Base-by-base conservation (phyloP, 1,140 invertebrate genomes). In the Cecropterus lyciades region DNA sequence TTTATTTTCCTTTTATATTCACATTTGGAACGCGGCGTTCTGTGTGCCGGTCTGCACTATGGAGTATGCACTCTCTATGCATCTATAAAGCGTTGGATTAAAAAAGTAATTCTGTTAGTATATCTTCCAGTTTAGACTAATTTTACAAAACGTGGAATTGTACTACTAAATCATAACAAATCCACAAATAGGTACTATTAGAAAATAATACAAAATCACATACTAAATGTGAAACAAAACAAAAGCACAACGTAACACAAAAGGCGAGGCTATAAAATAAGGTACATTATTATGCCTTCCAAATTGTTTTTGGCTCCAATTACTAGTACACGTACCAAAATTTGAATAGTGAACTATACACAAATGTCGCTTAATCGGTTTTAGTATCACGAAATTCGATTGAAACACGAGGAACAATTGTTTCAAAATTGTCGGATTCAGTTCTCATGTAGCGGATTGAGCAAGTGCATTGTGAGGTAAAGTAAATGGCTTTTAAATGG, bases 401-500 rank as follows among this genome's bases (percentile, higher is more conserved):
- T 62, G 30, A 46, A 27, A 62, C 65, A 65, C 56, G 56, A 17
- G 49, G 65, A 70, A 73, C 67, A 70, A 73, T 73, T 62, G 72
- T 70, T 67, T 49, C 59, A 65, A 73, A 74, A 67, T 74, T 71
- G 65, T 62, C 72, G 55, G 37, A 66, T 49, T 59, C 43, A 57
- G 43, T 17, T 66, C 65, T 57, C 53, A 59, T 57, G 53, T 67
- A 51, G 46, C 56, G 27, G 27, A 62, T 62, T 62, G 46, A 62
- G 59, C 59, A 62, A 62, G 57, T 60, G 45, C 30, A 60, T 60
- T 60, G 59, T 62, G 66, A 49, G 45, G 68, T 62, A 70, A 73
- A 60, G 59, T 65, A 69, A 73, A 67, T 65, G 72, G 53, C 55
- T 64, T 62, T 62, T 62, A 62, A 62, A 62, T 62, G 59, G 48